Evolutionary conservation across 2,888 invertebrate genomes (phyloP), one percentile per base, ranked within the genome.

Genomic region (Drosophila monieri): DNA sequence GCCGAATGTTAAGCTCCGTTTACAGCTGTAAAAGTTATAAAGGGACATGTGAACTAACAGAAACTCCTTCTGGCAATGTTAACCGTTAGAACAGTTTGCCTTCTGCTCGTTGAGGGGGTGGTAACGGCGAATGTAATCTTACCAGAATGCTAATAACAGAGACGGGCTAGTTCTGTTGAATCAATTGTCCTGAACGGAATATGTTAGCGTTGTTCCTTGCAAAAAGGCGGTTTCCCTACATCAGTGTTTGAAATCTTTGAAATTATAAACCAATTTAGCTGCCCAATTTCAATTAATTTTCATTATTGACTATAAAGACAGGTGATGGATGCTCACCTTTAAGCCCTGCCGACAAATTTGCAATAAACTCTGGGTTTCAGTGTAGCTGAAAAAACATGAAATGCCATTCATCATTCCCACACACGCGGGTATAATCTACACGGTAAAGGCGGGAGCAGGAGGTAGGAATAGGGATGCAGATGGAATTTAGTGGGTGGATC

Each of bases 371-470:
- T 3, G 39, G 77, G 73, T 73, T 76, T 60, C 58, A 54, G 62
- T 71, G 61, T 68, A 60, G 44, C 62, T 73, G 59, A 67, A 80
- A 80, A 53, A 68, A 72, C 65, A 73, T 67, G 76, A 65, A 78
- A 59, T 76, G 86, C 85, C 78, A 84, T 84, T 85, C 83, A 84
- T 84, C 89, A 84, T 87, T 76, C 78, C 69, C 64, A 59, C 54
- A 44, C 54, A 58, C 52, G 57, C 23, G 51, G 18, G 21, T 47
- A 53, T 53, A 52, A 64, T 64, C 69, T 18, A 43, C 6, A 9
- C 3, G 9, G 39, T 8, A 15, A 8, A 14, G 2, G n/a, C 14
- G 12, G 15, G 8, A 8, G 37, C 8, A 6, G 12, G 14, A 1
- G 25, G 23, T 2, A 30, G 14, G 47, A 39, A 47, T 15, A 35